Evolutionary conservation across 2,888 invertebrate genomes (phyloP).

Genomic region (Crioceris asparagi): DNA sequence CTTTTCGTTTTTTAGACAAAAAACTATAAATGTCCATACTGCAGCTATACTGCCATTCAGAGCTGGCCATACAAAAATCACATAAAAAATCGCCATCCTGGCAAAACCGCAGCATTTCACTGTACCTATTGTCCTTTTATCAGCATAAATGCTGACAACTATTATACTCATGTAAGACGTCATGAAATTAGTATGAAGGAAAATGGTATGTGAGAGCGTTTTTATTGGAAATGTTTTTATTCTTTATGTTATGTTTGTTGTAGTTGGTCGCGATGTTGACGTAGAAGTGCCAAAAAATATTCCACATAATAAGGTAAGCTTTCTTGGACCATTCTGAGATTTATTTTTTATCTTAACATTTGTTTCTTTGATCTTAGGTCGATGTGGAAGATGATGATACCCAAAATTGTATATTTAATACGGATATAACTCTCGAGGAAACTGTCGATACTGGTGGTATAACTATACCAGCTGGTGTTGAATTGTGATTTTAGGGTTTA

Average conservation of each 20-base stretch:
- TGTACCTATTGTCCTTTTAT: conserved; percentile 46
- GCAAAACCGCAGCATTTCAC: conserved; percentile 39
- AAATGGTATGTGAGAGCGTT: conserved; percentile 3
- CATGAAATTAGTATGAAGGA: conserved; percentile 33
- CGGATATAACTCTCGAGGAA: conserved; percentile 33
- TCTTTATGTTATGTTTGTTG: background rate
- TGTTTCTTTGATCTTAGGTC: conserved; percentile 11
- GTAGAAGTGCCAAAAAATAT: too few species aligned
- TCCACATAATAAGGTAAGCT: too few species aligned
- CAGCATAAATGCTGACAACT: conserved; percentile 47
- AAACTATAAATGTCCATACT: conserved; percentile 52
- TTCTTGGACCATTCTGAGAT: too few species aligned
- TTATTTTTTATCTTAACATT: too few species aligned
- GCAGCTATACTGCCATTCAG: conserved; percentile 59
- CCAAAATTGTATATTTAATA: conserved; percentile 29
- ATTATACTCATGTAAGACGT: conserved; percentile 43
- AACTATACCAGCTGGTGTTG: conserved; percentile 42
- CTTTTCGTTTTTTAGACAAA: conserved; percentile 21
- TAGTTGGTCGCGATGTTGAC: too few species aligned
- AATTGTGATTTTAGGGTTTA: too few species aligned
- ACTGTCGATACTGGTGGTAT: conserved; percentile 46
- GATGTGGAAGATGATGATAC: conserved; percentile 40
- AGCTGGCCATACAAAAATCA: conserved; percentile 56
- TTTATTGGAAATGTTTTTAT: background rate
- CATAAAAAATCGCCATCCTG: conserved; percentile 36